Evolutionary conservation across 2,888 invertebrate genomes (phyloP), one percentile per base, ranked within the genome.

Genomic region (Noctua comes): DNA sequence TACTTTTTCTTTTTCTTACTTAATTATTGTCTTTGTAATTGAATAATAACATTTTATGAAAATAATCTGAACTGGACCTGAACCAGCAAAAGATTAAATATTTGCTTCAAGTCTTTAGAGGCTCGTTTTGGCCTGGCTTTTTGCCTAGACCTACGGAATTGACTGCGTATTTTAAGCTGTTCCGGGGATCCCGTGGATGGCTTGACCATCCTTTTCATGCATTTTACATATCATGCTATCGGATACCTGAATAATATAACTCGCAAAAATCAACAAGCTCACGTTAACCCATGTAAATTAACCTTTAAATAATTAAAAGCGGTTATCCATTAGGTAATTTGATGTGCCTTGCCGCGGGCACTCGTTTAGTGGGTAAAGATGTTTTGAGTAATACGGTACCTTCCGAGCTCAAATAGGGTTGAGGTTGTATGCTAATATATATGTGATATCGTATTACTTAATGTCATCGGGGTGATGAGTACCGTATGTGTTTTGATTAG

Each of bases 271-370:
- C 70, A 85, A 77, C 82, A 87, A 73, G n/a, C 48, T 46, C 31
- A 40, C 43, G 43, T 43, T 59, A 75, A 77, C 69, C 65, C 40
- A 72, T 88, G 82, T 86, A 85, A 90, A 87, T 90, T 85, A 88
- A 87, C 81, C 86, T 84, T 82, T 88, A 76, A 89, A 92, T 90
- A 89, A 89, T 91, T 88, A 78, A 88, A 85, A 83, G 84, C 73
- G 77, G 82, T 85, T 88, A 80, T 91, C 90, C 91, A 92, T 93
- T 93, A 90, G 88, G 86, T 89, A 90, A 93, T 92, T 89, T 85
- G 89, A 91, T 87, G 86, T 62, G 48, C 73, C 81, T 74, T 40
- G 89, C 93, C 90, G 57, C 78, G 43, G 89, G 92, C 92, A 77
- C 40, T 87, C 82, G 88, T 82, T 88, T 84, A 91, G 79, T 88